phyloP scores from a whole-genome alignment of 1,140 invertebrate genomes.

The Brachionus paranguensis region DNA sequence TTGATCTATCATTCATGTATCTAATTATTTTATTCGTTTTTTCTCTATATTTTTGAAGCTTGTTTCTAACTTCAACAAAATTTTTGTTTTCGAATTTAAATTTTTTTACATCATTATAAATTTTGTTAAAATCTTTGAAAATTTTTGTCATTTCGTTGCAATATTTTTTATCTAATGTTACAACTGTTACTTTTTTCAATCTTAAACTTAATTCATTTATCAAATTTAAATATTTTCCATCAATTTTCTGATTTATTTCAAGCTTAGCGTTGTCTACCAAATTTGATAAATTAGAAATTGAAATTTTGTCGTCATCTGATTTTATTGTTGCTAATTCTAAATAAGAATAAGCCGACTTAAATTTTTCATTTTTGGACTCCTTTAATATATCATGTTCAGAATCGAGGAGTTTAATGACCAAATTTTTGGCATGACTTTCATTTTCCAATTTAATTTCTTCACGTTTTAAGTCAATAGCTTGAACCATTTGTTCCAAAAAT shows the following conservation, averaged over 20 bases:
- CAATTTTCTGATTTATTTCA: neutral
- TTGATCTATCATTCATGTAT: neutral
- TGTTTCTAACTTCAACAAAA: neutral
- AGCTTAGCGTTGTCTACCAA: neutral
- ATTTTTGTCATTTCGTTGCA: neutral
- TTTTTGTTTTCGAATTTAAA: neutral
- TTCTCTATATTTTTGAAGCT: neutral
- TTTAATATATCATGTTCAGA: neutral
- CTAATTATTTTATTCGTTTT: neutral
- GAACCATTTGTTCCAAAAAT: neutral
- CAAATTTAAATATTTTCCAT: neutral
- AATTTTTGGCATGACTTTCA: neutral
- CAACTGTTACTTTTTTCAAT: neutral
- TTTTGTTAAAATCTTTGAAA: neutral
- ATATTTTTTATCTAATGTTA: neutral
- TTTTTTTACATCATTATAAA: neutral
- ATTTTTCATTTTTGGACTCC: neutral
- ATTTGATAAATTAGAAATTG: neutral
- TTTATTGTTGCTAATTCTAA: neutral
- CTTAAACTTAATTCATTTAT: neutral
- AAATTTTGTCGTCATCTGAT: neutral
- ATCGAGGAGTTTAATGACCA: neutral
- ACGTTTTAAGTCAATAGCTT: neutral
- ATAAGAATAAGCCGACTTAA: neutral
- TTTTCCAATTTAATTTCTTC: neutral